A percentile compares a stretch with the other conserved stretches of the same genome.
phyloP scores from a whole-genome alignment of 2,113 vertebrate species.

The Lamprologus speciosus region DNA sequence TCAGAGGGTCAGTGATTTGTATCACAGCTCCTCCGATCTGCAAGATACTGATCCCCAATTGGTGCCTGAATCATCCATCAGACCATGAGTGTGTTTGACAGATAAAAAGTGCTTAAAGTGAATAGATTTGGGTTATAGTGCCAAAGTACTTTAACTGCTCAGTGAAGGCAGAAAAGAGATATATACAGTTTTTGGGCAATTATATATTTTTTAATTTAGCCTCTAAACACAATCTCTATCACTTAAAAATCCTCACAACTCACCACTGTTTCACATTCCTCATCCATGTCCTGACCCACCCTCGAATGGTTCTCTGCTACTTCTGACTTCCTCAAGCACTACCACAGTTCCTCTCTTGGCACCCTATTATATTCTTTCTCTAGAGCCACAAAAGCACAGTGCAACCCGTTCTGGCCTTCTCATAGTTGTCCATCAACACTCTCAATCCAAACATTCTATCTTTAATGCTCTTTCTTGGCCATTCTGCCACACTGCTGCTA shows the following conservation, averaged over 20 bases:
- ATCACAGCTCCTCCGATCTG: not conserved
- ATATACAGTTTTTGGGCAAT: not conserved
- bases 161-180: not conserved
- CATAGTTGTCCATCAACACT: not conserved
- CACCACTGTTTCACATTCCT: not conserved
- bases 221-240: not conserved
- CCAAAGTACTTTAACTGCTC: not conserved
- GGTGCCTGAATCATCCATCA: not conserved
- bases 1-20: not conserved
- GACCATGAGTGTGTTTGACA: not conserved
- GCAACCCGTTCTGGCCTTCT: not conserved
- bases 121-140: not conserved
- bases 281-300: not conserved
- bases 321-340: not conserved
- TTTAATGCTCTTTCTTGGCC: not conserved
- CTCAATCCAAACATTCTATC: not conserved
- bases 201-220: not conserved
- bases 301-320: not conserved
- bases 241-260: not conserved
- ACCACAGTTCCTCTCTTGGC: not conserved
- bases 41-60: not conserved
- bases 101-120: not conserved
- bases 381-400: not conserved
- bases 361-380: not conserved
- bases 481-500: not conserved